Evolutionary conservation across 2,797 vertebrate species (phyloP), one percentile per base, ranked within the genome.

Genomic region (Ceryle rudis): DNA sequence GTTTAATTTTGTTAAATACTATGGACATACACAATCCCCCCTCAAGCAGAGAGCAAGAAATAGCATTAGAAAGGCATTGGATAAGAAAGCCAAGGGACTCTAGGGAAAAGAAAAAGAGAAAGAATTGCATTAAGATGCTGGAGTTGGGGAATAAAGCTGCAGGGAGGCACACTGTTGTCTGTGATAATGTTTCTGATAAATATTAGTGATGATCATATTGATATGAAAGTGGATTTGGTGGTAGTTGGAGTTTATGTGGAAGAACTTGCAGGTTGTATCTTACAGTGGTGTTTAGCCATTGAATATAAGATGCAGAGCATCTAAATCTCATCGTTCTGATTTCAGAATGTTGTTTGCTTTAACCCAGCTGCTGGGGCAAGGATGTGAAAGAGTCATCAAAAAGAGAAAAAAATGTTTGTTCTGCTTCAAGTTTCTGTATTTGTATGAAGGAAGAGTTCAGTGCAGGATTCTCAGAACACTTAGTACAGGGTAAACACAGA

Each of bases 331-430:
- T 55, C 33, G 52, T 67, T 88, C 20, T 74, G 49, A 26, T 81
- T 86, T 93, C 86, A 51, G 77, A 75, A 71, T 23, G 5, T 22
- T 75, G 25, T 46, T 46, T 41, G 9, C 18, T 87, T 87, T 90
- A 64, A 51, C 21, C 25, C 26, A 73, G 47, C 11, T 75, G 26
- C 33, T 88, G 25, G 22, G 25, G 41, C 47, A 54, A n/a, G 5
- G 37, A 9, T 52, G 19, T 49, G 58, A 64, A 80, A 77, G 21
- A 14, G 5, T 57, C 41, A 78, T 33, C n/a, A 42, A 83, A 74
- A 49, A 61, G 5, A 52, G 12, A 22, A 85, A 60, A 31, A 74
- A 78, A 64, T 4, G 10, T 11, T 81, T 65, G 8, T 64, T 85
- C 94, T 89, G 6, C 47, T 35, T 54, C 2, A 2, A 28, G 23